Base-by-base conservation (phyloP, 2,888 invertebrate species). In the Molorchus minor region DNA sequence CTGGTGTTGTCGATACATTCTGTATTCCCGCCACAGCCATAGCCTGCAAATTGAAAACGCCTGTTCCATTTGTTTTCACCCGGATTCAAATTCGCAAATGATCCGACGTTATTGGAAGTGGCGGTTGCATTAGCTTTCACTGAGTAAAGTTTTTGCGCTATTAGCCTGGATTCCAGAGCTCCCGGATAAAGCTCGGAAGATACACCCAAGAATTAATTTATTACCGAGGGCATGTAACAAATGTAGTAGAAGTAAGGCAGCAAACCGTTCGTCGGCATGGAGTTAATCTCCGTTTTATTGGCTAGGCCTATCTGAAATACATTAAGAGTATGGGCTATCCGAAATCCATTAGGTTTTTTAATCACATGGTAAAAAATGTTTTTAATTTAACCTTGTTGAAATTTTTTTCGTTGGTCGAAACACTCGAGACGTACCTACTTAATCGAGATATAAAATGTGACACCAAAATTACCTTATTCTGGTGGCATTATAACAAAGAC, bases 81-180 rank as follows among this genome's bases (percentile, higher is more conserved):
- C 21, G 20, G 29, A 45, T 49, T 49, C 29, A 49, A 49, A 49
- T 38, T 49, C 49, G 20, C 16, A 25, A 49, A 49, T 49, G 49
- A 49, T 36, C 49, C 49, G 36, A 30, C 12, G 30, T 15, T 13
- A 30, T 25, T 21, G 13, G 38, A 38, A 7, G 7, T 12, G 33
- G 49, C 21, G 49, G 49, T 49, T 36, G 29, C 49, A 49, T 25
- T 25, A 36, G 29, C 49, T 35, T 21, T 38, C 49, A 38, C 15
- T 49, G 38, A 36, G 20, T 20, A 33, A 21, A 38, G 38, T 49
- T 25, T 38, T 49, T 49, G 13, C 15, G 35, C 47, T 21, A 47
- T 49, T 47, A n/a, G 21, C 15, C 49, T 25, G 16, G 35, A 25
- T 21, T 38, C 38, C 15, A 20, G 20, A 12, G 16, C 17, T 19